Evolutionary conservation across 2,888 invertebrate species (phyloP).

Genomic region (Cantharis rustica): DNA sequence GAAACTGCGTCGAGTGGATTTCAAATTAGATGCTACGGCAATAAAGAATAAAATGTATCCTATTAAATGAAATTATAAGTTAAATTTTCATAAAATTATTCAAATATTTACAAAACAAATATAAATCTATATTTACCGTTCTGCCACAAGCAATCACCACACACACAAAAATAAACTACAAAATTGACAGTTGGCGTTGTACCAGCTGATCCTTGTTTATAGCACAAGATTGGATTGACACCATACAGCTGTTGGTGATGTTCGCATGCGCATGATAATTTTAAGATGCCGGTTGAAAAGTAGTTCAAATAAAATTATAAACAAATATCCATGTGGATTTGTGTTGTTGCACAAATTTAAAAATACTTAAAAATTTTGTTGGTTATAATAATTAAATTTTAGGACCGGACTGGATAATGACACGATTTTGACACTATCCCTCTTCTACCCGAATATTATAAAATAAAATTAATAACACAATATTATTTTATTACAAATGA

Average conservation of each 20-base stretch:
- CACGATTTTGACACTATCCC: too few relatives aligned
- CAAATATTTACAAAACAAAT: neutral
- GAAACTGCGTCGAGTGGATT: neutral
- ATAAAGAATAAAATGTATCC: neutral
- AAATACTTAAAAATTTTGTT: too few relatives aligned
- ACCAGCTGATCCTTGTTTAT: neutral
- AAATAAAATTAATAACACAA: too few relatives aligned
- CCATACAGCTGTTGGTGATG: neutral
- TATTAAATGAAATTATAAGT: neutral
- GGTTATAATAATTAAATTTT: too few relatives aligned
- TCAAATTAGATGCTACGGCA: neutral
- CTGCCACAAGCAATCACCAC: neutral
- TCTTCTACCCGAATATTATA: too few relatives aligned
- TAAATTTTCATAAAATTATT: neutral
- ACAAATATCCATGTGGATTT: neutral
- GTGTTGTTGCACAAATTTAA: too few relatives aligned
- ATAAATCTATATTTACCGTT: neutral
- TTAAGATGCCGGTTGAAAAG: neutral
- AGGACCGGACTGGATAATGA: too few relatives aligned
- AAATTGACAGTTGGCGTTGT: neutral
- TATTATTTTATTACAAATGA: too few relatives aligned
- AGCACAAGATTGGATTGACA: neutral
- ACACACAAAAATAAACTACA: neutral
- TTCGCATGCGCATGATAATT: neutral
- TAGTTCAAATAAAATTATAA: neutral